A percentile compares a stretch with the other conserved stretches of the same genome.
Evolutionary conservation across 2,888 invertebrate species (phyloP).

Genomic region (Synergus gifuensis): DNA sequence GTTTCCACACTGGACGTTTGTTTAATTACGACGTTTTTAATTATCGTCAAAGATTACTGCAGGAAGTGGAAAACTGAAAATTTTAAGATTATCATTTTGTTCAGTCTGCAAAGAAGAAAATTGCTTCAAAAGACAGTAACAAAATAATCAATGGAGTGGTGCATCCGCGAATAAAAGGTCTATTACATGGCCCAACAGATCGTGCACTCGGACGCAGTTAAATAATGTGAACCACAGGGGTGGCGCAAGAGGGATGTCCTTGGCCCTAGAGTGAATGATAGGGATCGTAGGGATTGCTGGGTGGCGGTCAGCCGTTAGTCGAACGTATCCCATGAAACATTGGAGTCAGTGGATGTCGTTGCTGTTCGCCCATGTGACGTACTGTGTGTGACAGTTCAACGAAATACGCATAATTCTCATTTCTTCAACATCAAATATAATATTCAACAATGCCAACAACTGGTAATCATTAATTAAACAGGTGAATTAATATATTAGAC

Average conservation of each 20-base stretch:
- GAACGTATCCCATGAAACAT: constrained; percentile 35
- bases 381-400: constrained; percentile 26
- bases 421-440: constrained; percentile 15
- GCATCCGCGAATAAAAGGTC: constrained; percentile 33
- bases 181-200: constrained; percentile 39
- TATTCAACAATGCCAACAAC: constrained; percentile 17
- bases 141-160: constrained; percentile 22
- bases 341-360: constrained; percentile 28
- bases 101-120: neutral
- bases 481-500: neutral
- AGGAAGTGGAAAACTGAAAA: no score
- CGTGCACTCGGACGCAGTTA: constrained; percentile 34
- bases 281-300: constrained; percentile 34
- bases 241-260: constrained; percentile 14
- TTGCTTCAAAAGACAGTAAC: neutral
- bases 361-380: constrained; percentile 32
- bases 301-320: constrained; percentile 26
- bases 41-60: no score
- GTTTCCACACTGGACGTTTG: neutral
- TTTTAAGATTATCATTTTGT: no score
- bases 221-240: constrained; percentile 29
- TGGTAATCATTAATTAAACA: neutral
- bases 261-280: constrained; percentile 28
- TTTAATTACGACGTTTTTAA: no score
- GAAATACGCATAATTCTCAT: constrained; percentile 40